A percentile compares a stretch with the other conserved stretches of the same genome.
phyloP scores from a whole-genome alignment of 2,113 vertebrate species.

The Rousettus leschenaultii region DNA sequence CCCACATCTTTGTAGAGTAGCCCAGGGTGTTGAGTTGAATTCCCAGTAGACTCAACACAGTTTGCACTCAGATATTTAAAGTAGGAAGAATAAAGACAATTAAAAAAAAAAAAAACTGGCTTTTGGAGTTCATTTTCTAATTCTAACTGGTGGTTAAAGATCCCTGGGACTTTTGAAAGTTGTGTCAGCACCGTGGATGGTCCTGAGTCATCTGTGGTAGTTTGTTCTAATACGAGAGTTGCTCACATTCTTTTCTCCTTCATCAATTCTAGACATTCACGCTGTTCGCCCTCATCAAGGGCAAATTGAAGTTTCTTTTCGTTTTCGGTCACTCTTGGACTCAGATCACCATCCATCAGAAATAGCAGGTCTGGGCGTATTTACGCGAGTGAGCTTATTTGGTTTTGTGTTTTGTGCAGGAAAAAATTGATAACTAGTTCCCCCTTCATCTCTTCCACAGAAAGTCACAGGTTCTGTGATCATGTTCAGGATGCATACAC shows the following conservation, averaged over 20 bases:
- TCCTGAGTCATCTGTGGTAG: not conserved
- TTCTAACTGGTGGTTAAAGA: not conserved
- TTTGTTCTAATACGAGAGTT: not conserved
- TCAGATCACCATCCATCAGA: constrained; percentile 98
- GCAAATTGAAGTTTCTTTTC: constrained; percentile 93
- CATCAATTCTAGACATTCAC: constrained; percentile 91
- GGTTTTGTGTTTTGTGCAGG: not conserved
- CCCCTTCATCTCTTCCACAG: constrained; percentile 77
- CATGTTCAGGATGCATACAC: constrained; percentile 97
- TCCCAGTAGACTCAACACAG: not conserved
- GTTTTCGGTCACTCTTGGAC: constrained; percentile 95
- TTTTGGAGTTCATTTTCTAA: not conserved
- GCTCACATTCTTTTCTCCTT: not conserved
- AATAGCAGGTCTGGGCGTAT: constrained; percentile 90
- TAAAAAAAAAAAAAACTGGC: not conserved
- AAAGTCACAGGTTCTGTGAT: constrained; percentile 97
- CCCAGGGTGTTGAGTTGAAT: not conserved
- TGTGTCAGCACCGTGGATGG: fast-evolving
- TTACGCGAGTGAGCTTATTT: not conserved
- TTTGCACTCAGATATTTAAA: not conserved
- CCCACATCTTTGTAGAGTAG: not conserved
- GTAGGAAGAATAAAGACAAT: not conserved
- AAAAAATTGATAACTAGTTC: not conserved
- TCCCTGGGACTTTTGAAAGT: not conserved
- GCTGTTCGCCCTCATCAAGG: constrained; percentile 92